These are phyloP conservation scores for Montipora capricornis DNA, from an alignment of 64 coral and sea anemone species.

Conservation along the genomic window DNA sequence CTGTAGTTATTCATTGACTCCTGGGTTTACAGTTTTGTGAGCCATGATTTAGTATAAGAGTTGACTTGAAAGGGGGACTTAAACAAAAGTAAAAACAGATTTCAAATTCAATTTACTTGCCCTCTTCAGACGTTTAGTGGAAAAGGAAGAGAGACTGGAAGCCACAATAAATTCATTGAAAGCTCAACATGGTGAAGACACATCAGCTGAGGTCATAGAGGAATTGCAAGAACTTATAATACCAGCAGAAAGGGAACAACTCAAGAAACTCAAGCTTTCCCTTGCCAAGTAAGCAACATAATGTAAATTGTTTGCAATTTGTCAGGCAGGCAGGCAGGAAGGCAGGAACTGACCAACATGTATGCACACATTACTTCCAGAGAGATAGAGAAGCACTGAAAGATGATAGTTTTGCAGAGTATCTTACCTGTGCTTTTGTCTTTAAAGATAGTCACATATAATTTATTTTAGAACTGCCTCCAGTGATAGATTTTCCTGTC, in stretches of 20 bases:
- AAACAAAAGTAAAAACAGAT: not conserved
- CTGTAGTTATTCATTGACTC: too few relatives aligned
- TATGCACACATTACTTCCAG: too few relatives aligned
- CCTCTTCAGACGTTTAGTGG: conserved; percentile 78
- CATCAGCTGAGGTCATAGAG: conserved; percentile 69
- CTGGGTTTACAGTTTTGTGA: too few relatives aligned
- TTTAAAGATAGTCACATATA: too few relatives aligned
- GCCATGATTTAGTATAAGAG: too few relatives aligned
- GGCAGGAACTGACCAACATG: too few relatives aligned
- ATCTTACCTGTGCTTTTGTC: too few relatives aligned
- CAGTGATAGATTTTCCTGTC: too few relatives aligned
- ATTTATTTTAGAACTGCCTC: not conserved
- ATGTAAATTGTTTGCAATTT: too few relatives aligned
- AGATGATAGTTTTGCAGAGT: too few relatives aligned
- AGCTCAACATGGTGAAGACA: conserved; percentile 86
- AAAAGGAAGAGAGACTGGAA: conserved; percentile 89
- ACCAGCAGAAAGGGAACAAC: conserved; percentile 80
- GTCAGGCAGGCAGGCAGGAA: too few relatives aligned
- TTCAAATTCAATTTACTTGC: not conserved
- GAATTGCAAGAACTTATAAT: conserved; percentile 89
- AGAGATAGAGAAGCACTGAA: too few relatives aligned
- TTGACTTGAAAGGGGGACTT: not conserved
- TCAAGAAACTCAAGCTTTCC: conserved; percentile 81
- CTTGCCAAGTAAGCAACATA: conserved; percentile 77
- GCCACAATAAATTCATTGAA: conserved; percentile 77